Conservation (phyloP, 2,113 vertebrate genomes). For the Alethe castanea region DNA sequence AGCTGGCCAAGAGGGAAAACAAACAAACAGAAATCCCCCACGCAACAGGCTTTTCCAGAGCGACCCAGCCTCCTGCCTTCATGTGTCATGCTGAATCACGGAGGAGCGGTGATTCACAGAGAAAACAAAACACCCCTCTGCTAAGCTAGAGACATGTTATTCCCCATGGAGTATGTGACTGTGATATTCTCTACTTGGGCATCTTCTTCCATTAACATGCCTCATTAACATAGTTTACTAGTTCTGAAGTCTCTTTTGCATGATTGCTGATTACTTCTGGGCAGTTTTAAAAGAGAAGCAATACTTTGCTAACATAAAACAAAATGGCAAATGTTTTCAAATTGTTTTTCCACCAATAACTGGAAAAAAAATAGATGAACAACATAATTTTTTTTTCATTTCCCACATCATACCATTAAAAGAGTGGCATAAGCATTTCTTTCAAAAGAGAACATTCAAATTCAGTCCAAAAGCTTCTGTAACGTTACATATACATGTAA, state of each 20-base stretch:
- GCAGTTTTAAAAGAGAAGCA: neutral
- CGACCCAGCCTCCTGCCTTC: neutral
- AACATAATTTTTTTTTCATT: neutral
- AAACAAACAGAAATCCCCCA: slow-evolving; percentile 34
- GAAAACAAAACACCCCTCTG: neutral
- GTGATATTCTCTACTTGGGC: neutral
- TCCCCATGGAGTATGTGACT: neutral
- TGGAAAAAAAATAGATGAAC: neutral
- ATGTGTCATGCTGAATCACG: slow-evolving; percentile 27
- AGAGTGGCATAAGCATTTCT: neutral
- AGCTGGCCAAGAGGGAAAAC: slow-evolving; percentile 52
- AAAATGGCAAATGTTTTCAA: neutral
- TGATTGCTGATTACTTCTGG: neutral
- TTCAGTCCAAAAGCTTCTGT: neutral
- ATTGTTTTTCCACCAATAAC: neutral
- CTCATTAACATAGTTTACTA: neutral
- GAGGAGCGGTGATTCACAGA: neutral
- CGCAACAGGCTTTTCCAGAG: slow-evolving; percentile 37
- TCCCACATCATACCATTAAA: neutral
- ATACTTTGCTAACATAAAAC: neutral
- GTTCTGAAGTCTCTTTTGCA: neutral
- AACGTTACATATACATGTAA: neutral
- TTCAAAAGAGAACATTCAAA: neutral
- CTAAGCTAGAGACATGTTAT: neutral
- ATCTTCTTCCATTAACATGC: neutral